Evolutionary conservation across 2,888 invertebrate genomes (phyloP).

Genomic region (Stenodera caucasica): DNA sequence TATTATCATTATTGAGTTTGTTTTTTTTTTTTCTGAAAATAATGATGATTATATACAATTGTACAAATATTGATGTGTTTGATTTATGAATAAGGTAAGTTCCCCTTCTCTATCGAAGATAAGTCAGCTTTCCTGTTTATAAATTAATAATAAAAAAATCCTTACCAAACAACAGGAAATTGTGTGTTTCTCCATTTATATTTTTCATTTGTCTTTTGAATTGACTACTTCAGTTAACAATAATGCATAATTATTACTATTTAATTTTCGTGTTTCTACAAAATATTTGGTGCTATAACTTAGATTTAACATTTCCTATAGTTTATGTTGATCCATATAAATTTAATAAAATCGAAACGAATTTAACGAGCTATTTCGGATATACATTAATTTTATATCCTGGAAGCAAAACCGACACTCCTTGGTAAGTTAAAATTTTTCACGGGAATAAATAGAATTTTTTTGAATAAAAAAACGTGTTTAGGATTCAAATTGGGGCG

Average conservation of each 20-base stretch:
- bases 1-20: background rate
- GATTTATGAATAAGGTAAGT: slow-evolving; percentile 10
- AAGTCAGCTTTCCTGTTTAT: slow-evolving; percentile 8
- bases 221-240: background rate
- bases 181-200: slow-evolving; percentile 5
- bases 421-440: slow-evolving; percentile 44
- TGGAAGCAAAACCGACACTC: slow-evolving; percentile 18
- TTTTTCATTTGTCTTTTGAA: slow-evolving; percentile 4
- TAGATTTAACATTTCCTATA: slow-evolving; percentile 43
- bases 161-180: slow-evolving; percentile 6
- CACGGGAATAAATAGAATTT: no score
- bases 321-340: slow-evolving; percentile 41
- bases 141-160: background rate
- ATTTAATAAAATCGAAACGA: slow-evolving; percentile 1
- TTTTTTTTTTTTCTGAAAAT: background rate
- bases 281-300: slow-evolving; percentile 37
- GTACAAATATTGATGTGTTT: slow-evolving; percentile 7
- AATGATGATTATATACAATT: slow-evolving; percentile 10
- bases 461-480: background rate
- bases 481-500: slow-evolving; percentile 48
- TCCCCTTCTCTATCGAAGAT: background rate
- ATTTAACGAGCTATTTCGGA: slow-evolving; percentile 48
- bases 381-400: slow-evolving; percentile 47
- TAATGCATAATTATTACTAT: background rate
- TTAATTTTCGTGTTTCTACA: slow-evolving; percentile 2